Evolutionary conservation across 2,888 invertebrate genomes (phyloP).

Genomic region (Hylaea fasciaria): DNA sequence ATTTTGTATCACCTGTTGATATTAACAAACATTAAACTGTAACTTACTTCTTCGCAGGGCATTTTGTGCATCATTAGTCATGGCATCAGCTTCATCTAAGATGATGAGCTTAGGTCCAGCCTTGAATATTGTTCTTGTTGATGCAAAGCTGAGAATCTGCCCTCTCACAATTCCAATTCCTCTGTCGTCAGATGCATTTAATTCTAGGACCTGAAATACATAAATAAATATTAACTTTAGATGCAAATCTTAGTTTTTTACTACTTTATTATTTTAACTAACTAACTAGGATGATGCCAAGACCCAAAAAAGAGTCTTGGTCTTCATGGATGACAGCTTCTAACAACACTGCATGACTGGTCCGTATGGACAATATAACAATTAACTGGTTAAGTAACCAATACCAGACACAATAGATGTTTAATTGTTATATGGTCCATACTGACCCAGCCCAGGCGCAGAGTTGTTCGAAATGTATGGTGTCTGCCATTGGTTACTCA

Average conservation of each 20-base stretch:
- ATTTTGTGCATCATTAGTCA: constrained; percentile 99
- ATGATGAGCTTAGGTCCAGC: constrained; percentile 98
- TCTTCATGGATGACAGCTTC: no score
- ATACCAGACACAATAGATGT: no score
- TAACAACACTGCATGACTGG: no score
- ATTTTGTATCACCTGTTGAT: no score
- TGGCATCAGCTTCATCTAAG: constrained; percentile 99
- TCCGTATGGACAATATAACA: no score
- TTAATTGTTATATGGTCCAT: no score
- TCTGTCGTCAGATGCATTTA: constrained; percentile 99
- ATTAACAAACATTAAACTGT: not conserved
- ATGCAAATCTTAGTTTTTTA: not conserved
- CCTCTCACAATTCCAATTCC: constrained; percentile 98
- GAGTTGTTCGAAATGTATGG: no score
- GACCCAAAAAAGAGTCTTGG: no score
- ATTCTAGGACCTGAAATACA: constrained; percentile 89
- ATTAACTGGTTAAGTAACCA: no score
- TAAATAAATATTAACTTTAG: constrained; percentile 1
- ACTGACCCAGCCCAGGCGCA: no score
- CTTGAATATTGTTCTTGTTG: constrained; percentile 97
- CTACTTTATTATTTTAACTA: not conserved
- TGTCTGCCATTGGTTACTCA: no score
- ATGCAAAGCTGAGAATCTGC: constrained; percentile 97
- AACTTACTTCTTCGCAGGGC: constrained; percentile 95
- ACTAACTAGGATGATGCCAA: no score